Evolutionary conservation across 2,888 invertebrate genomes (phyloP).

Genomic region (Drosophila kokeensis): DNA sequence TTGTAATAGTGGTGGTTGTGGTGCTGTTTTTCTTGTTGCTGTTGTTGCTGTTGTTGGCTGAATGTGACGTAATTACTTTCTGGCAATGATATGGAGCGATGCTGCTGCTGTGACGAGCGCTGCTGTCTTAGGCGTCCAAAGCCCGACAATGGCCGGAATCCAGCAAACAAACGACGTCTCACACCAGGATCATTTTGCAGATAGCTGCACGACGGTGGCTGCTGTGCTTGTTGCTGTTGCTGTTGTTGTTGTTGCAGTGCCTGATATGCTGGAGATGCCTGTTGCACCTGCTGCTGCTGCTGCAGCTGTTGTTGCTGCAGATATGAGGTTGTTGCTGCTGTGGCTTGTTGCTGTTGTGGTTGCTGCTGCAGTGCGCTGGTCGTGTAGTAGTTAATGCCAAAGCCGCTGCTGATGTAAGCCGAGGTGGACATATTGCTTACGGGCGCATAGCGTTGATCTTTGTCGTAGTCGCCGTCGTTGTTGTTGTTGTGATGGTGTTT

Average conservation of each 20-base stretch:
- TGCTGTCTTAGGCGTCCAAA: slow-evolving; percentile 88
- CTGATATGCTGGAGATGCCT: slow-evolving; percentile 49
- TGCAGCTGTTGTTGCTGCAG: slow-evolving; percentile 41
- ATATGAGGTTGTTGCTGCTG: slow-evolving; percentile 35
- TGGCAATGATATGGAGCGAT: slow-evolving; percentile 94
- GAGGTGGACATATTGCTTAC: slow-evolving; percentile 79
- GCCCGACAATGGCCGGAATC: slow-evolving; percentile 92
- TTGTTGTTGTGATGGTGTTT: slow-evolving; percentile 40
- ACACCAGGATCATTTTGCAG: slow-evolving; percentile 87
- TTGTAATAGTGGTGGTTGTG: slow-evolving; percentile 39
- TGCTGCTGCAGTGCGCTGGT: slow-evolving; percentile 56
- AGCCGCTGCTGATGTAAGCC: slow-evolving; percentile 79
- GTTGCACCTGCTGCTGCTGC: slow-evolving; percentile 43
- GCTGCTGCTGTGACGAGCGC: slow-evolving; percentile 90
- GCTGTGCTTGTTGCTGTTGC: slow-evolving; percentile 41
- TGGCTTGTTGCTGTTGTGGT: slow-evolving; percentile 46
- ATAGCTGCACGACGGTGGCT: slow-evolving; percentile 43
- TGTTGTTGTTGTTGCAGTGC: slow-evolving; percentile 46
- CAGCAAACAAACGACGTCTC: slow-evolving; percentile 91
- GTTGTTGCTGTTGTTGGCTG: slow-evolving; percentile 60
- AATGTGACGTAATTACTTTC: slow-evolving; percentile 88
- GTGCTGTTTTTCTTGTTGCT: slow-evolving; percentile 38
- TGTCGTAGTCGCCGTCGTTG: slow-evolving; percentile 66
- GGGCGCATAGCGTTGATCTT: slow-evolving; percentile 77
- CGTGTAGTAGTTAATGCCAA: slow-evolving; percentile 82